Percentiles rank a stretch among this genome's conserved stretches.
Evolutionary conservation across 2,113 vertebrate species (phyloP).

Genomic region (Chamaea fasciata): DNA sequence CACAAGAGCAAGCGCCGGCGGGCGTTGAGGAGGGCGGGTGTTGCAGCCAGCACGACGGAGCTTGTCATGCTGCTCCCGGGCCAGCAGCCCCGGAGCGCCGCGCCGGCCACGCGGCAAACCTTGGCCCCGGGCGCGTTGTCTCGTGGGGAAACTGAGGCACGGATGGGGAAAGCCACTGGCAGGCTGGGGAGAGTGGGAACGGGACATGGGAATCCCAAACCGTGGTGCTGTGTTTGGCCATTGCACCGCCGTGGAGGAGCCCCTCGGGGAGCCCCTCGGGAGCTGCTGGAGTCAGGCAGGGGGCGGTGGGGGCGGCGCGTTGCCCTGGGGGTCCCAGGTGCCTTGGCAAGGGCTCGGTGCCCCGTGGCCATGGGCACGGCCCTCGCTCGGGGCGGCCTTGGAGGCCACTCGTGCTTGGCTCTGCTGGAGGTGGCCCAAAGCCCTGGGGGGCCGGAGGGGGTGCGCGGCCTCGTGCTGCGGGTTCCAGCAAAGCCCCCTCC

Average conservation of each 20-base stretch:
- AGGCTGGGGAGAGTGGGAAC: neutral
- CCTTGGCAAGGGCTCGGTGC: neutral
- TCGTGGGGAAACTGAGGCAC: slow-evolving; percentile 16
- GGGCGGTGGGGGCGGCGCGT: rapidly evolving
- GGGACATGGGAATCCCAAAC: too few relatives aligned
- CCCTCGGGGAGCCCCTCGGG: neutral
- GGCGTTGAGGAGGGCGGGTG: neutral
- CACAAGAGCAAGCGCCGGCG: neutral
- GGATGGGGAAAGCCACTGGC: neutral
- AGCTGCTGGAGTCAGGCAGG: neutral
- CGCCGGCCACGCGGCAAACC: neutral
- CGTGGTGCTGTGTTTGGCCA: neutral
- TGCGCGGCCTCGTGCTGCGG: rapidly evolving
- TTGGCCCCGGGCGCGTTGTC: neutral
- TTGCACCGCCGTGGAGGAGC: too few relatives aligned
- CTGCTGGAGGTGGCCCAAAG: neutral
- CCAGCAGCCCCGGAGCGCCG: neutral
- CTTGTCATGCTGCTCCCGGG: neutral
- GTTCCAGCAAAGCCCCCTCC: neutral
- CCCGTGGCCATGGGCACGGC: rapidly evolving
- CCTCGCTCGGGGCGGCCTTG: neutral
- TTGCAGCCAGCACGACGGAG: neutral
- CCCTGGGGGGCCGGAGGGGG: rapidly evolving
- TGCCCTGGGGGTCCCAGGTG: neutral
- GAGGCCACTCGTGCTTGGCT: rapidly evolving